These are phyloP conservation scores for Amphilophus citrinellus DNA, from an alignment of 2,113 vertebrate species.

Conservation along the genomic window DNA sequence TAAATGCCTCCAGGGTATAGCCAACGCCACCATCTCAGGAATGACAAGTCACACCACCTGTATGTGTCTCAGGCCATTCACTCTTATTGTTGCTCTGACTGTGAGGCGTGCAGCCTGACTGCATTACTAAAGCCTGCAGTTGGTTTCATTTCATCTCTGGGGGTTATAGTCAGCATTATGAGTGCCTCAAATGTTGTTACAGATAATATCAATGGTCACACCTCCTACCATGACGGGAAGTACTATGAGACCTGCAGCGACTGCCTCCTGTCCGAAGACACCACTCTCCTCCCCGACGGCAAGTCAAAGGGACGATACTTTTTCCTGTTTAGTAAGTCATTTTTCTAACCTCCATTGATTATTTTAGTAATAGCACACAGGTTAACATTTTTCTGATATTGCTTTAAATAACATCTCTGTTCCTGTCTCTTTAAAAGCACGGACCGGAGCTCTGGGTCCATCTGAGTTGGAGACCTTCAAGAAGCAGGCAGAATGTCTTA, in stretches of 20 bases:
- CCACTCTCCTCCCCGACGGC: conserved; percentile 71
- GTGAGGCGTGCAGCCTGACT: not conserved
- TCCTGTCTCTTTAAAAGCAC: conserved; percentile 49
- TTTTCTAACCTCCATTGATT: not conserved
- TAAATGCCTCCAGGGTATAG: conserved; percentile 72
- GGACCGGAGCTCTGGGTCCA: conserved; percentile 58
- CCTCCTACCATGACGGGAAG: conserved; percentile 78
- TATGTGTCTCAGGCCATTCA: conserved; percentile 26
- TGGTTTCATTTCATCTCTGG: not conserved
- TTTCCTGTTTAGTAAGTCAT: conserved; percentile 72
- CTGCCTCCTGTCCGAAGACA: conserved; percentile 78
- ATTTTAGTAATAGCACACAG: not conserved
- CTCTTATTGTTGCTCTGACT: not conserved
- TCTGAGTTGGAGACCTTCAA: conserved; percentile 76
- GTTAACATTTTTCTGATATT: not conserved
- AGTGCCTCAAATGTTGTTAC: accelerated
- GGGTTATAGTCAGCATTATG: not conserved
- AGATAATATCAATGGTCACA: conserved; percentile 77
- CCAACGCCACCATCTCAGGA: conserved; percentile 71
- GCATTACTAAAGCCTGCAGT: not conserved
- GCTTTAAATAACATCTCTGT: not conserved
- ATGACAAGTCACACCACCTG: conserved; percentile 71
- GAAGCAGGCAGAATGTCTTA: conserved; percentile 75
- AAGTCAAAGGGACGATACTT: conserved; percentile 74
- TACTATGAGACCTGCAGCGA: conserved; percentile 75